Evolutionary conservation across 1,140 invertebrate species (phyloP).

Genomic region (Temnothorax longispinosus): DNA sequence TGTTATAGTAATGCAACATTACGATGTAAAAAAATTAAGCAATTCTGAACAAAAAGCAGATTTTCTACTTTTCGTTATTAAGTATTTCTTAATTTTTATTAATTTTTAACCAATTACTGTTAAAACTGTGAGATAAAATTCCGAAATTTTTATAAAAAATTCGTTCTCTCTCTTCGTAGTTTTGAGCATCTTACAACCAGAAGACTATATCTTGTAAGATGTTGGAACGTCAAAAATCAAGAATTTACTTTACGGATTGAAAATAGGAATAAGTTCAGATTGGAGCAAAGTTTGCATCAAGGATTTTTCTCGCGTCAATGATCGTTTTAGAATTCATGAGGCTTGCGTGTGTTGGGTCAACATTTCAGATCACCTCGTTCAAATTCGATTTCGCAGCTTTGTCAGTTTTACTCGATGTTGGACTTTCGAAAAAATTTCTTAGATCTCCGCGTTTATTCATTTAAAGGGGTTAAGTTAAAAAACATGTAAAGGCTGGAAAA

Average conservation of each 20-base stretch:
- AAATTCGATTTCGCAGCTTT: slow-evolving; percentile 57
- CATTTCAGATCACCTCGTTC: slow-evolving; percentile 23
- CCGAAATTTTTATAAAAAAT: not conserved
- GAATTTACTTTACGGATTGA: not conserved
- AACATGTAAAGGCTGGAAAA: not conserved
- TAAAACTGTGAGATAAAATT: not conserved
- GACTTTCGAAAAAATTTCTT: slow-evolving; percentile 10
- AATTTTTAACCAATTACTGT: not conserved
- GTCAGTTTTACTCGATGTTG: slow-evolving; percentile 29
- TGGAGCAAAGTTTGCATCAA: slow-evolving; percentile 1
- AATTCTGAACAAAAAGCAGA: not conserved
- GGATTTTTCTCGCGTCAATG: slow-evolving; percentile 1
- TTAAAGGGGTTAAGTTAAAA: not conserved
- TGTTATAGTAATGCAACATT: not conserved
- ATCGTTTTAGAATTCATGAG: slow-evolving; percentile 32
- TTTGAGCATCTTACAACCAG: not conserved
- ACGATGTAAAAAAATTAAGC: not conserved
- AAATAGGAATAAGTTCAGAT: not conserved
- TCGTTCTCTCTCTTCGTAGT: not conserved
- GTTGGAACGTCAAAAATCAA: not conserved
- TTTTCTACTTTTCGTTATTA: not conserved
- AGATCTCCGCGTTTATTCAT: not conserved
- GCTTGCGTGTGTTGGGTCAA: not conserved
- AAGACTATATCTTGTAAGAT: slow-evolving; percentile 6
- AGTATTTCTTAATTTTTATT: not conserved